Conservation (phyloP, 2,113 vertebrate species). For the Zeus faber region DNA sequence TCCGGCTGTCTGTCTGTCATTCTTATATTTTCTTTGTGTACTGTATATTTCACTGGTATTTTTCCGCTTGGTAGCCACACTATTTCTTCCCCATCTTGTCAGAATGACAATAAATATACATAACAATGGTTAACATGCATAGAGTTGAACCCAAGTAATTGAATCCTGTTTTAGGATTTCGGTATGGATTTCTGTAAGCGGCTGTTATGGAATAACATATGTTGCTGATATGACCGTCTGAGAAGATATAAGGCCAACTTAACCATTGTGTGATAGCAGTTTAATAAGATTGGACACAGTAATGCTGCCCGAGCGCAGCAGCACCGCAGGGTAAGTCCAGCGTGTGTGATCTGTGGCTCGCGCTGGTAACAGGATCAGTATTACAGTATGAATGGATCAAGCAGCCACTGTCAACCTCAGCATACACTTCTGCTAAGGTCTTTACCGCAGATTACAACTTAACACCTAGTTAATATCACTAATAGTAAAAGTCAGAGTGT, state of each 20-base stretch:
- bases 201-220: not conserved
- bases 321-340: no score
- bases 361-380: slow-evolving; percentile 68
- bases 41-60: no score
- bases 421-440: slow-evolving; percentile 60
- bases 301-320: slow-evolving; percentile 43
- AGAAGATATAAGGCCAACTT: not conserved
- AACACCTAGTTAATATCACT: slow-evolving; percentile 71
- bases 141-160: no score
- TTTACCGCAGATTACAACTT: slow-evolving; percentile 68
- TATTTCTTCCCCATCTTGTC: not conserved
- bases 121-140: no score
- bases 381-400: slow-evolving; percentile 70
- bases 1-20: no score
- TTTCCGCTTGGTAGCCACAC: no score
- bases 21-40: no score
- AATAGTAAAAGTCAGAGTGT: slow-evolving; percentile 68
- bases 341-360: slow-evolving; percentile 54
- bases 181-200: not conserved
- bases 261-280: slow-evolving; percentile 9
- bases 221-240: not conserved
- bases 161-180: not conserved
- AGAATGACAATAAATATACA: no score
- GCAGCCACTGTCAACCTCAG: slow-evolving; percentile 60
- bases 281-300: slow-evolving; percentile 34